Evolutionary conservation across 2,113 vertebrate genomes (phyloP).

Genomic region (Gallinago media): DNA sequence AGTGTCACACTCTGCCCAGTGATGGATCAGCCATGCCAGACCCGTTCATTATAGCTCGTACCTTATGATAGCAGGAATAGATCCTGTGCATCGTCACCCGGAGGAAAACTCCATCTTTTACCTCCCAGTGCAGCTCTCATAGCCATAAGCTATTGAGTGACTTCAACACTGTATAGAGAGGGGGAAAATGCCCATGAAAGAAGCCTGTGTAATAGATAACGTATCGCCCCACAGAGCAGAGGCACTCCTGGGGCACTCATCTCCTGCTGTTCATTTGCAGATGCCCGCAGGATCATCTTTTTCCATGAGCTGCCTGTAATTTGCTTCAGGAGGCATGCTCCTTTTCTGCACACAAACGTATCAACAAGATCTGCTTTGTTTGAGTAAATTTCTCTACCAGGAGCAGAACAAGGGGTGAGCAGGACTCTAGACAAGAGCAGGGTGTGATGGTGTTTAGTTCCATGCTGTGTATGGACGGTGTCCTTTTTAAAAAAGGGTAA

Average conservation of each 20-base stretch:
- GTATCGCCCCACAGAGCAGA: neutral
- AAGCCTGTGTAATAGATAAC: neutral
- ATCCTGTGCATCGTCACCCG: neutral
- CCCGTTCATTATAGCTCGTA: neutral
- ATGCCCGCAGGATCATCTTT: neutral
- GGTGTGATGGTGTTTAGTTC: neutral
- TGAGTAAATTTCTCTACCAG: neutral
- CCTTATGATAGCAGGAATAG: neutral
- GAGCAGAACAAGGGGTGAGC: neutral
- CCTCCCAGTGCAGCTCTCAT: neutral
- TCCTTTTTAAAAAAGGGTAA: neutral
- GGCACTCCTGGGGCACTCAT: neutral
- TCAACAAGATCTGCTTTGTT: neutral
- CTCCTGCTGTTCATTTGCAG: conserved; percentile 6
- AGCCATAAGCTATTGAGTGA: conserved; percentile 18
- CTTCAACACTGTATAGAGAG: neutral
- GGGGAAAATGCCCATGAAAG: neutral
- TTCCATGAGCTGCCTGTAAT: neutral
- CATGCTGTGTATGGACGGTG: neutral
- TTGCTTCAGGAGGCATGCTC: neutral
- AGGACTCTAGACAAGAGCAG: neutral
- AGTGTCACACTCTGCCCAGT: neutral
- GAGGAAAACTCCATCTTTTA: conserved; percentile 25
- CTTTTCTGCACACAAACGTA: neutral
- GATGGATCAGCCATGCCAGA: neutral